Percentiles rank a stretch among this genome's conserved stretches.
Conservation (phyloP, 2,113 vertebrate genomes). For the Syrmaticus mikado region DNA sequence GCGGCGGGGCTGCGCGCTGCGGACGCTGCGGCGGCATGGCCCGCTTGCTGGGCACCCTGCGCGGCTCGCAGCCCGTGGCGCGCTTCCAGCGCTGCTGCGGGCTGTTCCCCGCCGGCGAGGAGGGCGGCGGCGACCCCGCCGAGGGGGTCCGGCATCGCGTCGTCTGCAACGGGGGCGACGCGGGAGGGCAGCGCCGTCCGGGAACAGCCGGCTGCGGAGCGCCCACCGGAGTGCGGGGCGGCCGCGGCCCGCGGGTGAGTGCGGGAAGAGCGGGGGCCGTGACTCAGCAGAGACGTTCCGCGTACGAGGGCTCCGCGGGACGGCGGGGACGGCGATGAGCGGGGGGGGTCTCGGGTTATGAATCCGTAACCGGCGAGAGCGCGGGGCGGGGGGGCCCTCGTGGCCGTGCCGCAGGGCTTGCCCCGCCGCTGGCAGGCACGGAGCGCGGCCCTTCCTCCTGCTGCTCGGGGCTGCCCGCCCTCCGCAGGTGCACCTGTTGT, state of each 20-base stretch:
- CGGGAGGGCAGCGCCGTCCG: not conserved
- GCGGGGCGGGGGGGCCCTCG: no score
- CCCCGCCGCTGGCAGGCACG: no score
- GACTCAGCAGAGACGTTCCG: not conserved
- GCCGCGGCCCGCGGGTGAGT: not conserved
- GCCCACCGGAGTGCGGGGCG: not conserved
- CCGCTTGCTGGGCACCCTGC: conserved; percentile 73
- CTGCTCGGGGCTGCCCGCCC: no score
- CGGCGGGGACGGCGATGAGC: no score
- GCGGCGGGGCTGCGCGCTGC: not conserved
- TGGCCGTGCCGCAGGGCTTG: no score
- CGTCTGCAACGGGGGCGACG: not conserved
- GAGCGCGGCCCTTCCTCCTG: no score
- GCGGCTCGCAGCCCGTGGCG: conserved; percentile 86
- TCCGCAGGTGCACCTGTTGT: no score
- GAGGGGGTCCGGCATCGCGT: not conserved
- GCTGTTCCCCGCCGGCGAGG: conserved; percentile 75
- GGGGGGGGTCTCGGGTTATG: no score
- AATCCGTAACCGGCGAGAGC: no score
- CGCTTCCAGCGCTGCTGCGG: conserved; percentile 91
- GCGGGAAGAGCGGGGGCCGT: not conserved
- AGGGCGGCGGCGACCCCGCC: not conserved
- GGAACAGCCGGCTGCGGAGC: not conserved
- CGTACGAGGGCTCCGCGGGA: no score
- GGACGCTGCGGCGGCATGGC: conserved; percentile 47